These are phyloP conservation scores for Sebastes alutus DNA, from an alignment of 2,797 vertebrate genomes.

Conservation along the genomic window DNA sequence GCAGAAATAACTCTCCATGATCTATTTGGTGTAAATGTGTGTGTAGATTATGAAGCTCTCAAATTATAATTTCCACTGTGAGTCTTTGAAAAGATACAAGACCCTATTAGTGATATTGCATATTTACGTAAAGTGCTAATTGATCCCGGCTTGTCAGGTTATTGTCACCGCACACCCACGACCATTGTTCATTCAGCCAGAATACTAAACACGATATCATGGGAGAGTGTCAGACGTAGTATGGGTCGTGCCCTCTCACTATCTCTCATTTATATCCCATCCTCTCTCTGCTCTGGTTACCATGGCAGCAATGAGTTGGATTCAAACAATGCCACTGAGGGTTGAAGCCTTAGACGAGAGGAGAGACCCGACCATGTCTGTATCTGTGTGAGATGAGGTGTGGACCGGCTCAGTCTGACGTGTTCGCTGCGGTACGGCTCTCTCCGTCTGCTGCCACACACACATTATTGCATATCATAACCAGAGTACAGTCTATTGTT, in stretches of 20 bases:
- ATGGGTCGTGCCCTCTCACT: constrained; percentile 68
- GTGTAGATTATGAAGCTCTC: background rate
- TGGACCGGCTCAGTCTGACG: constrained; percentile 4
- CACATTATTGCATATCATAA: background rate
- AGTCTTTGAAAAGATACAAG: background rate
- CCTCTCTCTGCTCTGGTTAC: constrained; percentile 66
- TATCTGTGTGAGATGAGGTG: constrained; percentile 44
- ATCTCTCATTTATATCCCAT: constrained; percentile 66
- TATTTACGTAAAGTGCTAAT: background rate
- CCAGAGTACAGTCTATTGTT: background rate
- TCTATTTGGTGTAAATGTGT: background rate
- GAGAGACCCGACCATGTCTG: constrained; percentile 27
- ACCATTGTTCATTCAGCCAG: constrained; percentile 28
- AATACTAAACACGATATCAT: constrained; percentile 47
- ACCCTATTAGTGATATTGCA: background rate
- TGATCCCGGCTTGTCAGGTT: background rate
- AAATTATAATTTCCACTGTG: background rate
- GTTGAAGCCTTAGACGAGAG: constrained; percentile 55
- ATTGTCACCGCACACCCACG: background rate
- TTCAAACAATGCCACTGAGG: constrained; percentile 72
- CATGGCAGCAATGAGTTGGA: constrained; percentile 76
- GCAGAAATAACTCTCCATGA: background rate
- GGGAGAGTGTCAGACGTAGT: constrained; percentile 41
- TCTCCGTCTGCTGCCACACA: background rate
- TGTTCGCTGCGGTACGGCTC: no score